Conservation (phyloP, 2,113 vertebrate genomes). For the Onychostoma macrolepis region DNA sequence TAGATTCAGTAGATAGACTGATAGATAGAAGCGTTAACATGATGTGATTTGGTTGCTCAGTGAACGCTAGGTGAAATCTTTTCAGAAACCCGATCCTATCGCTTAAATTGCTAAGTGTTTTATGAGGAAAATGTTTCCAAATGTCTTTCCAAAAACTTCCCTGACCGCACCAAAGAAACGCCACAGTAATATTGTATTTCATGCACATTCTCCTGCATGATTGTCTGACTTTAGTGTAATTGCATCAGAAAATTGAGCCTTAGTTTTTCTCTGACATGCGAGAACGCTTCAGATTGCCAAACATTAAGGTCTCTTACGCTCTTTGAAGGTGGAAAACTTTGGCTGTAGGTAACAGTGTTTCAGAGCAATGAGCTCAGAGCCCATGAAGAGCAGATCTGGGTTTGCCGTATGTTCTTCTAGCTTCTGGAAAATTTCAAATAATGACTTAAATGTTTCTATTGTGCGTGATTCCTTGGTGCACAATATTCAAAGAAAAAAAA, state of each 20-base stretch:
- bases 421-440: background rate
- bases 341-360: background rate
- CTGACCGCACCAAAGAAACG: conserved; percentile 94
- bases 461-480: background rate
- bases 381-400: background rate
- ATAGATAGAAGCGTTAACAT: background rate
- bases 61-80: conserved; percentile 64
- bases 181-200: conserved; percentile 95
- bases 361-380: background rate
- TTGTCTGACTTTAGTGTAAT: conserved; percentile 86
- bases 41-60: conserved; percentile 47
- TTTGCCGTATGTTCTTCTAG: background rate
- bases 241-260: conserved; percentile 83
- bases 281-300: conserved; percentile 70
- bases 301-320: conserved; percentile 35
- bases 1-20: background rate
- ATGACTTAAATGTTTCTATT: background rate
- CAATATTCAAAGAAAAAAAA: no score
- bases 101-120: conserved; percentile 94
- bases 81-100: conserved; percentile 88
- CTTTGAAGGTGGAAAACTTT: conserved; percentile 24
- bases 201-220: conserved; percentile 85
- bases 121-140: conserved; percentile 98
- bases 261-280: conserved; percentile 60
- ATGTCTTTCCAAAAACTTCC: conserved; percentile 89